phyloP scores from a whole-genome alignment of 2,888 invertebrate genomes.

The Harpalus rufipes region DNA sequence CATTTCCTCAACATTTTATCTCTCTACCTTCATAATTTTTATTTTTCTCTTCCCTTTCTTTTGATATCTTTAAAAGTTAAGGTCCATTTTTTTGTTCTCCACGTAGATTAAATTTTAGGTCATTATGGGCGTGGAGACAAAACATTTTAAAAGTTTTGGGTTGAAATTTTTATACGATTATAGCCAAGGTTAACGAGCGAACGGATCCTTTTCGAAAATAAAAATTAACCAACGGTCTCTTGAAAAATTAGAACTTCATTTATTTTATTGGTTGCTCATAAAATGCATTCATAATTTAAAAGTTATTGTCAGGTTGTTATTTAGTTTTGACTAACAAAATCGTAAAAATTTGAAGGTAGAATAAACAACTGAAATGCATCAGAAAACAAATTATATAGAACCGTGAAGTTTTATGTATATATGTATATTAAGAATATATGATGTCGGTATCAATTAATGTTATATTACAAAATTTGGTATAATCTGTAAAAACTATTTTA shows the following conservation, averaged over 20 bases:
- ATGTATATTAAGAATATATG: too few relatives aligned
- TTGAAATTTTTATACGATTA: conserved; percentile 55
- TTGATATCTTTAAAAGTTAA: background rate
- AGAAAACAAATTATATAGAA: background rate
- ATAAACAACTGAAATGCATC: conserved; percentile 1
- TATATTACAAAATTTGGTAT: background rate
- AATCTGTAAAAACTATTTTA: too few relatives aligned
- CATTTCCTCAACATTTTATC: too few relatives aligned
- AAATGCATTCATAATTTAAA: conserved; percentile 29
- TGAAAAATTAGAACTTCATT: conserved; percentile 49
- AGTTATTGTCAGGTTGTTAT: conserved; percentile 20
- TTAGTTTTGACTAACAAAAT: conserved; percentile 23
- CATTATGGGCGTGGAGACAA: conserved; percentile 51
- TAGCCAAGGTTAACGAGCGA: conserved; percentile 64
- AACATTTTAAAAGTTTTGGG: conserved; percentile 57
- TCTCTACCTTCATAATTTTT: too few relatives aligned
- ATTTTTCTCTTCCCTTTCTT: background rate
- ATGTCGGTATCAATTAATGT: background rate
- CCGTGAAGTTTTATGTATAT: too few relatives aligned
- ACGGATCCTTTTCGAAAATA: conserved; percentile 43
- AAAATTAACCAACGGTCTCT: conserved; percentile 29
- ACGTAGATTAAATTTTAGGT: conserved; percentile 31
- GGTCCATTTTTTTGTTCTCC: conserved; percentile 1
- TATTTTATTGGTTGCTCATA: conserved; percentile 41
- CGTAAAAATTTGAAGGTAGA: conserved; percentile 1